Evolutionary conservation across 2,888 invertebrate genomes (phyloP), one percentile per base, ranked within the genome.

Genomic region (Osmoderma eremita): DNA sequence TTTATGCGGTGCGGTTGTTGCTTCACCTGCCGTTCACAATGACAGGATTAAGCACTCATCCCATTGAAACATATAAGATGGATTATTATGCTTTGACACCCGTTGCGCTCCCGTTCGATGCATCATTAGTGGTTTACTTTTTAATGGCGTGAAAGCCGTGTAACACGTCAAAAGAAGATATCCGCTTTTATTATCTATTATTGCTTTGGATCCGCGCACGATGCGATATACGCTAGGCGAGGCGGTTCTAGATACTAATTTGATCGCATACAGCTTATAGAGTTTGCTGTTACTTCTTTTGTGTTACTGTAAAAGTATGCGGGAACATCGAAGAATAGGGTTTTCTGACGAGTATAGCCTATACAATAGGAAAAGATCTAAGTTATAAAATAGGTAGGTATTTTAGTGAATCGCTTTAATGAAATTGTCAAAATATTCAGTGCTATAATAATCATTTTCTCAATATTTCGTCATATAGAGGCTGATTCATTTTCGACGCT

Each of bases 31-130:
- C 36, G 48, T 70, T 69, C 71, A 80, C 80, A 80, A 80, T 79
- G 78, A 78, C 73, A 74, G 81, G 80, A 81, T 81, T 81, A 81
- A 80, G 78, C 77, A 78, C 78, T 81, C 80, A 80, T 81, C 81
- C 81, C 73, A 80, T 81, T 79, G 76, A 80, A 75, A 74, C 75
- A 74, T 76, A 75, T 75, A 80, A 79, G 80, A 80, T 81, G 79
- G 80, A 82, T 82, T 81, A 81, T 79, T 75, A 75, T 75, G 78
- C 71, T 75, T 71, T 75, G 75, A 76, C 77, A 76, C 76, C 76
- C 76, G 74, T 75, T 63, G 72, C 18, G 38, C 69, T 70, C 69
- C 73, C 71, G 30, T 30, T 4, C 30, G 30, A 10, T 30, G 30
- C 30, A 75, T 77, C 76, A 76, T 77, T 77, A 77, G 77, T 73